Evolutionary conservation across 2,113 vertebrate genomes (phyloP), one percentile per base, ranked within the genome.

Genomic region (Uria lomvia): DNA sequence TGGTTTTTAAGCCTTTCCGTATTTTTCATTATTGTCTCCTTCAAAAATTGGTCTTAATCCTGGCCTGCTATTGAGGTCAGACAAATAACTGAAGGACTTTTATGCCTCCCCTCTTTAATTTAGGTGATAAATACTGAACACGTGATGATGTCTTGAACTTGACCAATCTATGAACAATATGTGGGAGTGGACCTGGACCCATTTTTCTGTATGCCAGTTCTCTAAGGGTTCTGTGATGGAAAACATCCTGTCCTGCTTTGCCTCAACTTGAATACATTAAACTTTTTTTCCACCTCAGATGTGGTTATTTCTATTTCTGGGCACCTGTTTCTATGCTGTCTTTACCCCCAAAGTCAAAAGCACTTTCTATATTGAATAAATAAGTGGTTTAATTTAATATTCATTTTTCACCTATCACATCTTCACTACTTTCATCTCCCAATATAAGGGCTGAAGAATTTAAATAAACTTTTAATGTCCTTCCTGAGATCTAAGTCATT

Each of bases 11-110:
- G 32, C 5, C 1, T 87, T 87, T 84, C 9, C 4, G 2, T 59
- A 23, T 19, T 92, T 91, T 75, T 56, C 27, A n/a, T 60, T 79
- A 22, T 40, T 50, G 14, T 43, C 15, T 85, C 52, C 27, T 75
- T 71, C 43, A 47, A 75, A 52, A 67, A 34, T 9, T 62, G 1
- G 19, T 84, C 65, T 71, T 84, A 62, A 43, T 55, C 42, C 20
- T 84, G 22, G 3, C 20, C n/a, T 10, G 7, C 2, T 32, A 9
- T n/a, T 0, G 0, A 70, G 26, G 15, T 52, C 65, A 90, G 26
- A 55, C 24, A 74, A 75, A 42, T 47, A 0, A 43, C 26, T 23
- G 26, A n/a, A 66, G 50, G 11, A 17, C 5, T 62, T 32, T 38
- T 34, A 42, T 5, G 15, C 5, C 8, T 91, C n/a, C 45, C 43